Evolutionary conservation across 2,888 invertebrate species (phyloP).

Genomic region (Stomorhina lunata): DNA sequence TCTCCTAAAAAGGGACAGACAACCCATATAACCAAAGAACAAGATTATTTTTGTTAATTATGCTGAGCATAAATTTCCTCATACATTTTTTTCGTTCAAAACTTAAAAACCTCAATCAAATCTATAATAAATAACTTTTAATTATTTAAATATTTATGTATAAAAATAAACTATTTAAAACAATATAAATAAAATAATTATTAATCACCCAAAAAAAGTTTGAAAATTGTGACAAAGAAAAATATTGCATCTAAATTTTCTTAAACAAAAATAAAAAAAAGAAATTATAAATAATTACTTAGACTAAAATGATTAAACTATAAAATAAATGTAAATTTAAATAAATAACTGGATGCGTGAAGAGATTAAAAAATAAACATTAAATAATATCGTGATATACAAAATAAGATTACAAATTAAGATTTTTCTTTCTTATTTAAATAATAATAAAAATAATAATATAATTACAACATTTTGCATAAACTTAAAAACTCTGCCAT

Average conservation of each 20-base stretch:
- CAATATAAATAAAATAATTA: slow-evolving; percentile 25
- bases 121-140: no score
- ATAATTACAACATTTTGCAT: slow-evolving; percentile 52
- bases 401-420: slow-evolving; percentile 27
- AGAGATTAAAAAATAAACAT: slow-evolving; percentile 41
- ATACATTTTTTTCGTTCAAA: neutral
- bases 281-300: slow-evolving; percentile 3
- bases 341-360: slow-evolving; percentile 51
- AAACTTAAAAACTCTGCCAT: slow-evolving; percentile 10
- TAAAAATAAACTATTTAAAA: slow-evolving; percentile 1
- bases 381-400: slow-evolving; percentile 54
- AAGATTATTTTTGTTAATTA: slow-evolving; percentile 69
- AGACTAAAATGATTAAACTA: slow-evolving; percentile 11
- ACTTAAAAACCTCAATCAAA: no score
- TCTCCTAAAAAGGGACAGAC: neutral
- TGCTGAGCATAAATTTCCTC: slow-evolving; percentile 36
- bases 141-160: neutral
- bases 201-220: slow-evolving; percentile 40
- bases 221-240: slow-evolving; percentile 1
- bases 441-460: slow-evolving; percentile 43
- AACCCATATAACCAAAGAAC: slow-evolving; percentile 77
- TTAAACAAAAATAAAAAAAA: neutral
- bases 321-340: slow-evolving; percentile 33
- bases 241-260: slow-evolving; percentile 45
- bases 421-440: no score